Evolutionary conservation across 1,140 invertebrate genomes (phyloP), one percentile per base, ranked within the genome.

Genomic region (Drosophila pseudoobscura): DNA sequence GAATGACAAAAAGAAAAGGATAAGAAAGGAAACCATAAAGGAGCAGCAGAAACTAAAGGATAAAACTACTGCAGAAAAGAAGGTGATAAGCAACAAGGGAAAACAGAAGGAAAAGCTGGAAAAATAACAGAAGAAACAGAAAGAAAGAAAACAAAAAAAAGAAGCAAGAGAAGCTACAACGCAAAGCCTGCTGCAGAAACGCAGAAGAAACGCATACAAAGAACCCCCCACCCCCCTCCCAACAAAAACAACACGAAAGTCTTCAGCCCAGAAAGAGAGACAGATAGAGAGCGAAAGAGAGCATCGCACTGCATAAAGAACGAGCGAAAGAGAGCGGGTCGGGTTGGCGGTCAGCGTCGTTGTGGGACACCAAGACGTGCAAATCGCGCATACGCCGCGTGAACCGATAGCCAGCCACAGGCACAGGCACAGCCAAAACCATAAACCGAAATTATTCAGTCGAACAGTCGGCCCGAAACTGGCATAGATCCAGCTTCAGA

Each of bases 321-420:
- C 70, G 29, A 54, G 20, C 56, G 39, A 56, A 15, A 8, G 31
- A 35, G 43, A 41, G 41, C 31, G 17, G 63, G 39, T 58, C 64
- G 29, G 63, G 41, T 52, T 29, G 35, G 43, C 65, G 65, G 65
- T 69, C 65, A 71, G 66, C 66, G 53, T 45, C 49, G 45, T 75
- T 83, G 69, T 39, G 35, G 35, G 68, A 63, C 53, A 78, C 82
- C 58, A 74, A 45, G 62, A 41, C 11, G 49, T 61, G 57, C 73
- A 80, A 71, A 85, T 82, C 78, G 75, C 82, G 78, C 78, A 85
- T 85, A 85, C 82, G 82, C 78, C 82, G 73, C 55, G 80, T 80
- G 74, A 78, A 85, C 62, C 76, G 55, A 75, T 62, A 43, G 35
- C 45, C 47, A 60, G 45, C 43, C 59, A 47, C 43, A 59, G 45